Evolutionary conservation across 2,888 invertebrate species (phyloP), one percentile per base, ranked within the genome.

Genomic region (Malthinus flaveolus): DNA sequence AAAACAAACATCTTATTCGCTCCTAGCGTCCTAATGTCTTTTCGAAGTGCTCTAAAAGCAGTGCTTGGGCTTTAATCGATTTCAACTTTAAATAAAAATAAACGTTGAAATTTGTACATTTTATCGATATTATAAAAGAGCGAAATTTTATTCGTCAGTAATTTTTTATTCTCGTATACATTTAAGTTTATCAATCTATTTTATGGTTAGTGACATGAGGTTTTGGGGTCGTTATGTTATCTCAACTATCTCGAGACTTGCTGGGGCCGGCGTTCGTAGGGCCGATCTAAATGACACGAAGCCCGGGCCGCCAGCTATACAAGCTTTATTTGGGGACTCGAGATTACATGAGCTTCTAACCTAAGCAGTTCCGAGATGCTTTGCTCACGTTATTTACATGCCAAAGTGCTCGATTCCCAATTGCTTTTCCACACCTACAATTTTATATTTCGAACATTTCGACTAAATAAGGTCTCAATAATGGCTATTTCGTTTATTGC

Each of bases 211-310:
- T 13, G 39, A 36, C 39, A 48, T 13, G 37, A 47, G 23, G 11
- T 54, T 57, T 59, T 49, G 34, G 49, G 60, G 53, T 15, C 15
- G 39, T 15, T n/a, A 42, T 42, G 15, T 23, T 42, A 42, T 42
- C 39, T 13, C 23, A 42, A 42, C 39, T 54, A 56, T 66, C 63
- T 53, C 63, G 59, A 59, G 53, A 59, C 64, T 61, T 61, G 62
- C 64, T 63, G 61, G 49, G 56, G 51, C 51, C 58, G 44, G 49
- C 50, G 49, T 23, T 23, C 23, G 23, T 45, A 34, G 36, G 57
- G 45, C 50, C 61, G 61, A 48, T 58, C 48, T 61, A 61, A 42
- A 61, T 58, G 61, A 58, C 51, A 61, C 57, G 56, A 61, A 53
- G 50, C 58, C 54, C 58, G 61, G 56, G 61, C 56, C 56, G 36